Conservation (phyloP, 2,113 vertebrate species). For the Motacilla alba region DNA sequence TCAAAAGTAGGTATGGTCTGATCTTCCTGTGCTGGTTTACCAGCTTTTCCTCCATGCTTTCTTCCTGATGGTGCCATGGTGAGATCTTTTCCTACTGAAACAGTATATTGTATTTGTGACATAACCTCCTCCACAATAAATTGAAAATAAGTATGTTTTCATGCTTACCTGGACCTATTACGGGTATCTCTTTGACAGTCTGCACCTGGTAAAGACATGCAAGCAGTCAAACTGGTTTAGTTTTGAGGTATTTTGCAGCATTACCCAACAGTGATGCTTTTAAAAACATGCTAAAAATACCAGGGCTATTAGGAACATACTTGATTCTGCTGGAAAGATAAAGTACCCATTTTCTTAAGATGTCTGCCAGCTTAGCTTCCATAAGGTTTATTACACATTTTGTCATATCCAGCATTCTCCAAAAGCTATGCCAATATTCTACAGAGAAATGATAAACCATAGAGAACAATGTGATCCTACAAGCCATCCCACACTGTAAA, state of each 20-base stretch:
- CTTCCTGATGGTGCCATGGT: constrained; percentile 67
- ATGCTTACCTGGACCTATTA: neutral
- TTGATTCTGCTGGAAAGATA: neutral
- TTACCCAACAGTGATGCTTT: neutral
- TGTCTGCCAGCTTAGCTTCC: neutral
- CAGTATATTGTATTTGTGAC: neutral
- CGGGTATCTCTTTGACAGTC: neutral
- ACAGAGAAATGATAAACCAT: neutral
- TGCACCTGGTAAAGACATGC: neutral
- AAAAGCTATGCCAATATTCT: neutral
- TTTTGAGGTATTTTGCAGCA: neutral
- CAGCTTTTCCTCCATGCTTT: constrained; percentile 62
- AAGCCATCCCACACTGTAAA: neutral
- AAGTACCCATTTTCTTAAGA: neutral
- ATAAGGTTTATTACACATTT: neutral
- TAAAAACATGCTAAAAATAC: neutral
- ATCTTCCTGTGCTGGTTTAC: constrained; percentile 52
- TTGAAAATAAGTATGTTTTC: neutral
- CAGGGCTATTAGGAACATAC: neutral
- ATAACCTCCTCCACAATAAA: neutral
- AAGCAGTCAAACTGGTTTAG: neutral
- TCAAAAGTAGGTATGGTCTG: constrained; percentile 38
- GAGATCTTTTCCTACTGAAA: constrained; percentile 4
- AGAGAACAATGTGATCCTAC: neutral
- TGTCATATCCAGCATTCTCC: neutral